Evolutionary conservation across 2,888 invertebrate species (phyloP).

Genomic region (Brenthis hecate): DNA sequence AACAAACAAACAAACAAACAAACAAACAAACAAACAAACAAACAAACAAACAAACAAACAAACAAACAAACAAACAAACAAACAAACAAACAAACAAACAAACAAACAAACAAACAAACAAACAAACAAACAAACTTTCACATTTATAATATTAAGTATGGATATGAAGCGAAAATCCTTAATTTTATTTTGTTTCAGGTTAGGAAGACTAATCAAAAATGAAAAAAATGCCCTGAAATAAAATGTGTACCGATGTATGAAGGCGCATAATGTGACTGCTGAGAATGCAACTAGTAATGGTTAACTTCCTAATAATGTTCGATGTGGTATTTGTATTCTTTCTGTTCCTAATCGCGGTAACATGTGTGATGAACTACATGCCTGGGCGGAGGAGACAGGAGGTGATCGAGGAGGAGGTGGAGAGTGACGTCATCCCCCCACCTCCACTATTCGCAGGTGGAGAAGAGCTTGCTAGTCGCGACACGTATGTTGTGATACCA

Average conservation of each 20-base stretch:
- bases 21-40: too few species aligned
- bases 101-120: too few species aligned
- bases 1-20: too few species aligned
- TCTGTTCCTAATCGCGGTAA: conserved; percentile 91
- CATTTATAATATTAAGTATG: too few species aligned
- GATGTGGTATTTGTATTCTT: conserved; percentile 94
- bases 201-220: conserved; percentile 38
- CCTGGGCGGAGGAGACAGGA: conserved; percentile 83
- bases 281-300: conserved; percentile 91
- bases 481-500: conserved; percentile 78
- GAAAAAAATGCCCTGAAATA: conserved; percentile 34
- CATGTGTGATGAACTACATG: conserved; percentile 91
- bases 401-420: conserved; percentile 75
- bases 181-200: conserved; percentile 32
- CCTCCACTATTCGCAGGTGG: conserved; percentile 73
- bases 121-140: too few species aligned
- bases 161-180: neutral
- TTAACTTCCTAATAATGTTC: conserved; percentile 94
- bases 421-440: conserved; percentile 76
- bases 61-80: too few species aligned
- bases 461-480: conserved; percentile 63
- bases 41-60: too few species aligned
- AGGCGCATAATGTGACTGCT: conserved; percentile 69
- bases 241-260: conserved; percentile 30
- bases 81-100: too few species aligned